A percentile compares a stretch with the other conserved stretches of the same genome.
phyloP scores from a whole-genome alignment of 2,888 invertebrate genomes.

The Pimpla rufipes region DNA sequence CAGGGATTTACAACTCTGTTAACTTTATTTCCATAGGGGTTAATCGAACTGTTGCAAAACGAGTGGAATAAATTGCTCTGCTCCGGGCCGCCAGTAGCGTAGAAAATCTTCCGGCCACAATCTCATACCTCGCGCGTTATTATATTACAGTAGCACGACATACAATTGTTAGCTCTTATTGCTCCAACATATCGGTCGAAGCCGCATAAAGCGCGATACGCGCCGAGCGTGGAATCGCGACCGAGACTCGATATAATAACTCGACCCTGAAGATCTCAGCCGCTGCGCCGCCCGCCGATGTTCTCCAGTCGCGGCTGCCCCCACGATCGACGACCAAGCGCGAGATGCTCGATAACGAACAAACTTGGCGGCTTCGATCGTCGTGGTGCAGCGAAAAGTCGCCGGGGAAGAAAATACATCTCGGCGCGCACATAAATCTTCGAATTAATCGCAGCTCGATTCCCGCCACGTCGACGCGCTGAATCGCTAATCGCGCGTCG shows the following conservation, averaged over 20 bases:
- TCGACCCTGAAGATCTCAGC: conserved; percentile 50
- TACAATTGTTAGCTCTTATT: conserved; percentile 25
- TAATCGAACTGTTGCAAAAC: not conserved
- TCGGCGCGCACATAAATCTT: no score
- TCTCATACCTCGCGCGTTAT: conserved; percentile 25
- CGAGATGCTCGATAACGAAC: not conserved
- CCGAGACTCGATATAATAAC: no score
- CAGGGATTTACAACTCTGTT: no score
- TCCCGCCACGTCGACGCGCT: no score
- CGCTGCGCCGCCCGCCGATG: conserved; percentile 17
- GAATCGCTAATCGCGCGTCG: no score
- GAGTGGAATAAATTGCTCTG: conserved; percentile 23
- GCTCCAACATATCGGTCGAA: conserved; percentile 8
- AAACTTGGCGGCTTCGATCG: not conserved
- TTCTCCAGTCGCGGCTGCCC: conserved; percentile 19
- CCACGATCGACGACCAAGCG: not conserved
- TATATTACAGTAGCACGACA: conserved; percentile 28
- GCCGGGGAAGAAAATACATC: no score
- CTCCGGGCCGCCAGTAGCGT: conserved; percentile 37
- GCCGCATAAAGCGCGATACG: conserved; percentile 15
- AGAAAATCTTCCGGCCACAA: conserved; percentile 37
- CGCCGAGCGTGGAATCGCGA: conserved; percentile 21
- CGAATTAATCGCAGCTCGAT: no score
- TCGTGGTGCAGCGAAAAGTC: not conserved
- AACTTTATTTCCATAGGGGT: no score